Percentiles rank a stretch among this genome's conserved stretches.
These are phyloP conservation scores for Pterois miles DNA, from an alignment of 2,797 vertebrate genomes.

Conservation along the genomic window DNA sequence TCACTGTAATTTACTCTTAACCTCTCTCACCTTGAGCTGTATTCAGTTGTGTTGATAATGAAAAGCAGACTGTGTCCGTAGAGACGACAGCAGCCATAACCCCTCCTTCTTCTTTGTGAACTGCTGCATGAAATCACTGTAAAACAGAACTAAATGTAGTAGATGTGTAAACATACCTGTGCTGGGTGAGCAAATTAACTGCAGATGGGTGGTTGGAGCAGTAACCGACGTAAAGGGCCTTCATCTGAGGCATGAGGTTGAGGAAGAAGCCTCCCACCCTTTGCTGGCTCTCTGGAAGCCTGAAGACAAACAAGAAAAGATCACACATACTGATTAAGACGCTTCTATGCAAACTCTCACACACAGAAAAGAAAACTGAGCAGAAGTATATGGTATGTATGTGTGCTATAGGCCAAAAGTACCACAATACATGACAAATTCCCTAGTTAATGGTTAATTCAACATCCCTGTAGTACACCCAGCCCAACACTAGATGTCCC, in stretches of 20 bases:
- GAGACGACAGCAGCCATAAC: background rate
- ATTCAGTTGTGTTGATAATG: background rate
- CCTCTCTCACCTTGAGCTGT: background rate
- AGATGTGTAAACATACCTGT: conserved; percentile 83
- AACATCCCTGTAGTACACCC: conserved; percentile 31
- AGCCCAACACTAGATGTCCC: conserved; percentile 67
- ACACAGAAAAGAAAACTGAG: background rate
- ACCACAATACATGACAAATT: background rate
- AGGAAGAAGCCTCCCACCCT: conserved; percentile 95
- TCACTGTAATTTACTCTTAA: background rate
- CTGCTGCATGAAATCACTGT: background rate
- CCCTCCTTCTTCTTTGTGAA: background rate
- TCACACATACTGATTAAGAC: background rate
- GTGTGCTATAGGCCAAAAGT: background rate
- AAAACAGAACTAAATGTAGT: background rate
- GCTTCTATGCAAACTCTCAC: background rate
- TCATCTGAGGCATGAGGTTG: conserved; percentile 95
- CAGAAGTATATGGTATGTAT: background rate
- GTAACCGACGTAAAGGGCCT: conserved; percentile 91
- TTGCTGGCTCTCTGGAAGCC: conserved; percentile 95
- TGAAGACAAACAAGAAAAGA: conserved; percentile 52
- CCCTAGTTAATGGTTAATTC: background rate
- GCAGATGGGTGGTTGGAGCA: conserved; percentile 98
- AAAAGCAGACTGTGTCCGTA: background rate
- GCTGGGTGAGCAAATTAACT: conserved; percentile 94